Conservation (phyloP, 2,113 vertebrate species). For the Dasyornis broadbenti region DNA sequence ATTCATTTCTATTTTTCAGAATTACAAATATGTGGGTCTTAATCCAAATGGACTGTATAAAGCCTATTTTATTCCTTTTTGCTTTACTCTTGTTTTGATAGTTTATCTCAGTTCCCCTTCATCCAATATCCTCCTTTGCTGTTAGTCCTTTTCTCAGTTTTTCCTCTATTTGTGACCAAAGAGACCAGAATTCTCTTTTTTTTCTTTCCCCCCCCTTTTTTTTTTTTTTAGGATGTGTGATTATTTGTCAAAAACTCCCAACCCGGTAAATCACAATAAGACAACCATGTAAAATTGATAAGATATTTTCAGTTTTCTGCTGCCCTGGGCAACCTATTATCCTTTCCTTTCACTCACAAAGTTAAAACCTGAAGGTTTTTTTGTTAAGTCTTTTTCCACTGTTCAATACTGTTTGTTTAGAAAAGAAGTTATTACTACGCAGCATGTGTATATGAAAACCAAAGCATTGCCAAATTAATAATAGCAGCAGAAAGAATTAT, state of each 20-base stretch:
- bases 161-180: neutral
- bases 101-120: neutral
- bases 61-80: neutral
- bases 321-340: neutral
- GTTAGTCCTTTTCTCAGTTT: neutral
- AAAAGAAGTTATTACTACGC: neutral
- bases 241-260: neutral
- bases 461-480: neutral
- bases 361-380: neutral
- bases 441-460: neutral
- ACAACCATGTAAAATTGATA: neutral
- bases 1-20: conserved; percentile 33
- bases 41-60: conserved; percentile 8
- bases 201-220: no score
- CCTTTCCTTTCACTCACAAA: neutral
- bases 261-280: neutral
- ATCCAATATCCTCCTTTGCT: neutral
- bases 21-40: neutral
- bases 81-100: neutral
- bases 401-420: neutral
- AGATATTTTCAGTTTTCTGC: neutral
- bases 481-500: neutral
- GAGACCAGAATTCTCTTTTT: neutral
- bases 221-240: neutral
- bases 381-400: neutral